These are phyloP conservation scores for Cosmopolites sordidus DNA, from an alignment of 2,888 invertebrate genomes.

Conservation along the genomic window DNA sequence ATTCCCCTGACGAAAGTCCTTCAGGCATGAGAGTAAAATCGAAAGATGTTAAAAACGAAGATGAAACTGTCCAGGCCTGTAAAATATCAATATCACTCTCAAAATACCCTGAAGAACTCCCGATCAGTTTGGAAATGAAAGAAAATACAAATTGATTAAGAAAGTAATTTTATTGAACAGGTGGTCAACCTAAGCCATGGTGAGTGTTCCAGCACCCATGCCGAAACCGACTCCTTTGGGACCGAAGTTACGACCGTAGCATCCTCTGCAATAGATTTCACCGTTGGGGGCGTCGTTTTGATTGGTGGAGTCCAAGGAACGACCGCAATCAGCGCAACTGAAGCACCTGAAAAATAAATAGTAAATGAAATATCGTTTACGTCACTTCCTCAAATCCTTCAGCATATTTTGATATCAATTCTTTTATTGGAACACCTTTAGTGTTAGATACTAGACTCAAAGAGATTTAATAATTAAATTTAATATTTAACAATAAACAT, in stretches of 20 bases:
- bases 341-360: constrained; percentile 61
- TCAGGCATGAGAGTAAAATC: neutral
- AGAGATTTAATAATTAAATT: too few relatives aligned
- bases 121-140: neutral
- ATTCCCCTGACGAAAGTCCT: neutral
- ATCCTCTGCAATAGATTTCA: constrained; percentile 89
- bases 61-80: constrained; percentile 20
- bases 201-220: constrained; percentile 84
- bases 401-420: too few relatives aligned
- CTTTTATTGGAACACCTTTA: too few relatives aligned
- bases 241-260: constrained; percentile 82
- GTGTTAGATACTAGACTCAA: too few relatives aligned
- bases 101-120: neutral
- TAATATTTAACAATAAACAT: too few relatives aligned
- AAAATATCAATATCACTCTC: neutral
- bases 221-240: constrained; percentile 89
- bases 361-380: neutral
- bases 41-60: neutral
- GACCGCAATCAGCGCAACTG: constrained; percentile 82
- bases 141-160: constrained; percentile 31
- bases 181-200: constrained; percentile 66
- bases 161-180: constrained; percentile 15
- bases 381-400: too few relatives aligned
- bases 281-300: constrained; percentile 88
- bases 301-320: constrained; percentile 83